Evolutionary conservation across 2,797 vertebrate genomes (phyloP).

Genomic region (Cephalopachus bancanus): DNA sequence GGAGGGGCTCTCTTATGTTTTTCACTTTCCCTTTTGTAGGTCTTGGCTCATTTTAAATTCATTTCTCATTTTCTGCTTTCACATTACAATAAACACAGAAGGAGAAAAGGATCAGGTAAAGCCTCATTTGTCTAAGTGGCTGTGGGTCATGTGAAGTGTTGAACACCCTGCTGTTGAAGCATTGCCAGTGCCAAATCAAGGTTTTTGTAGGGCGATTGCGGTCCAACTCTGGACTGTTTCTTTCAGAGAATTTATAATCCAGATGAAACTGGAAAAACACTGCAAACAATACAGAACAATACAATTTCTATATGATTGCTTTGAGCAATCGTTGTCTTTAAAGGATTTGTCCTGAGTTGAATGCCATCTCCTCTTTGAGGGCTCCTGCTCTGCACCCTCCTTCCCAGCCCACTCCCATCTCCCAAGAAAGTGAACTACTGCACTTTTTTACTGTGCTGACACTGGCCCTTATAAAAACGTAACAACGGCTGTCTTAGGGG

Average conservation of each 20-base stretch:
- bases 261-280: conserved; percentile 48
- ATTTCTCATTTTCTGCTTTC: conserved; percentile 64
- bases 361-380: neutral
- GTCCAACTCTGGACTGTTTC: neutral
- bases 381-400: neutral
- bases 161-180: neutral
- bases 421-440: neutral
- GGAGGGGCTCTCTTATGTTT: conserved; percentile 7
- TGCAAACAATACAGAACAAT: conserved; percentile 31
- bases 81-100: conserved; percentile 36
- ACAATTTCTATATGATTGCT: conserved; percentile 28
- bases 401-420: neutral
- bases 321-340: conserved; percentile 26
- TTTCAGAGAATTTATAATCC: conserved; percentile 57
- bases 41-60: conserved; percentile 71
- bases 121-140: conserved; percentile 43
- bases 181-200: neutral
- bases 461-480: neutral
- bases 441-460: neutral
- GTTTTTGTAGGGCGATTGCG: conserved; percentile 10
- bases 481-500: neutral
- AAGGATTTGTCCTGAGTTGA: neutral
- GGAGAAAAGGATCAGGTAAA: conserved; percentile 49
- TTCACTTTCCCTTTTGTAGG: conserved; percentile 42
- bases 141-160: neutral